phyloP scores from a whole-genome alignment of 1,140 invertebrate species.

The Calycopis cecrops region DNA sequence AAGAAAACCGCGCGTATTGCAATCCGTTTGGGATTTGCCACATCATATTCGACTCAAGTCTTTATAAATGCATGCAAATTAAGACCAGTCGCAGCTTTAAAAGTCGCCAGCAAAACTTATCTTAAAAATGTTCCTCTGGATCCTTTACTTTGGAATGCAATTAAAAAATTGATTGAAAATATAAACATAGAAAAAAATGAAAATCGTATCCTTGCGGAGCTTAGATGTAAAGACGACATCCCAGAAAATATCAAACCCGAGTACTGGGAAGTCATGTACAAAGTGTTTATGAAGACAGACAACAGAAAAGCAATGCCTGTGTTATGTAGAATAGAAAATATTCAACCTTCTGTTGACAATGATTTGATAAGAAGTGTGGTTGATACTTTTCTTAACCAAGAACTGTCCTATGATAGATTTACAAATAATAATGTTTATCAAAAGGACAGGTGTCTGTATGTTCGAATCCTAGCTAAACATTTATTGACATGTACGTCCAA shows the following conservation, averaged over 20 bases:
- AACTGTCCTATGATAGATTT: not conserved
- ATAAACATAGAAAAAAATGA: slow-evolving; percentile 19
- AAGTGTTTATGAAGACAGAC: slow-evolving; percentile 23
- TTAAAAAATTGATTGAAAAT: slow-evolving; percentile 32
- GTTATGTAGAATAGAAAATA: slow-evolving; percentile 31
- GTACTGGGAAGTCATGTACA: slow-evolving; percentile 35
- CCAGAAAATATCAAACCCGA: slow-evolving; percentile 34
- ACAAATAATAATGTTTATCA: not conserved
- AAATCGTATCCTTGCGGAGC: slow-evolving; percentile 13
- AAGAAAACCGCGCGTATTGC: slow-evolving; percentile 26
- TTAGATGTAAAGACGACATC: slow-evolving; percentile 22
- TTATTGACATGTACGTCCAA: slow-evolving; percentile 35
- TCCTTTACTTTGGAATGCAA: slow-evolving; percentile 30
- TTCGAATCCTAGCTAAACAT: slow-evolving; percentile 38
- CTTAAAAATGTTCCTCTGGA: slow-evolving; percentile 24
- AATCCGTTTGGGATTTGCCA: slow-evolving; percentile 29
- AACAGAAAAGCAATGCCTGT: slow-evolving; percentile 22
- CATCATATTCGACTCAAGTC: slow-evolving; percentile 21
- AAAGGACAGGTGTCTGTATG: slow-evolving; percentile 20
- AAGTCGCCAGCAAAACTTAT: slow-evolving; percentile 24
- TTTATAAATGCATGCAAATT: slow-evolving; percentile 22
- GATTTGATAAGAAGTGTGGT: slow-evolving; percentile 20
- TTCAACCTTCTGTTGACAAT: slow-evolving; percentile 28
- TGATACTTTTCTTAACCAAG: slow-evolving; percentile 24
- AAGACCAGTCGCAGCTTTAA: slow-evolving; percentile 34